Evolutionary conservation across 1,140 invertebrate species (phyloP), one percentile per base, ranked within the genome.

Genomic region (Cyclina sinensis): DNA sequence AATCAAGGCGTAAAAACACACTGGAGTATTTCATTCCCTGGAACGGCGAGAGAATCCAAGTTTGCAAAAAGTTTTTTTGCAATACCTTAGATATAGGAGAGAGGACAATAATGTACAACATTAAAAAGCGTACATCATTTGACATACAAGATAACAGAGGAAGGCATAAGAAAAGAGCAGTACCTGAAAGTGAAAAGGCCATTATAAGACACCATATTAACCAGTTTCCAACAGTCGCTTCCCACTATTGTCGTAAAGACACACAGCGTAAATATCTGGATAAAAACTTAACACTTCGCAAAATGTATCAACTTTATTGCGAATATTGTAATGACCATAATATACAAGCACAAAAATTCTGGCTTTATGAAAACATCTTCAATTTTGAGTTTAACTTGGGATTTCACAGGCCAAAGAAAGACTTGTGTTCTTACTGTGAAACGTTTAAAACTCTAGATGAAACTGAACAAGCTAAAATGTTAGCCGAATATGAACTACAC

Each of bases 201-300:
- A 14, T 18, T 7, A 59, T 70, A 68, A 43, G 65, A 65, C 5
- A 62, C 4, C 81, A 84, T 37, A 84, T 84, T 16, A 70, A 70
- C 16, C 35, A 59, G 9, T 84, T 84, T 46, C 18, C 16, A 2
- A 73, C 65, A 37, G 32, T 73, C 11, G 82, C 46, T 37, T 73
- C 62, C 27, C 82, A 85, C 37, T 85, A 74, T 27, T 85, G 82
- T 39, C 65, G 82, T 3, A 57, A 48, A 57, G 82, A 85, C 30
- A 73, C 68, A 3, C 14, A 73, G n/a, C 65, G 35, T 57, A 39
- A 54, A 7, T 85, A 85, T 59, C 68, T 85, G 18, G 24, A 27
- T n/a, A n/a, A 16, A 35, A 37, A 27, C 7, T 39, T 85, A n/a
- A 54, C n/a, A 5, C 1, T 85, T 7, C 0, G 4, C 0, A 85